Evolutionary conservation across 2,113 vertebrate species (phyloP).

Genomic region (Platycercus adscitus): DNA sequence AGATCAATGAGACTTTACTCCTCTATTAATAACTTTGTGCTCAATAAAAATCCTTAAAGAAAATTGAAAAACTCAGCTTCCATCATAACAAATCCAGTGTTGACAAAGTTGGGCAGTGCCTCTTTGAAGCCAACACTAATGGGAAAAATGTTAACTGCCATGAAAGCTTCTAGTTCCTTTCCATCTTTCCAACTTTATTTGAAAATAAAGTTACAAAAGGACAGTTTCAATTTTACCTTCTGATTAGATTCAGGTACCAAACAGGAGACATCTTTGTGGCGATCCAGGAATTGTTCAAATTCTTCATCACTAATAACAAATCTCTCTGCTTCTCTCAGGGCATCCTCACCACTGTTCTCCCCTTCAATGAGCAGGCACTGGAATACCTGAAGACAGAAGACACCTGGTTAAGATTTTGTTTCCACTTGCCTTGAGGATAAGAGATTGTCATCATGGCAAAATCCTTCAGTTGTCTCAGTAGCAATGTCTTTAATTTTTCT

Average conservation of each 20-base stretch:
- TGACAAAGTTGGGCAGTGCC: not conserved
- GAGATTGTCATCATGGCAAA: not conserved
- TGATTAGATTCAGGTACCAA: conserved; percentile 93
- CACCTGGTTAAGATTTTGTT: not conserved
- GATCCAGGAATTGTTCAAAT: conserved; percentile 85
- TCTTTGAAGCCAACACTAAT: not conserved
- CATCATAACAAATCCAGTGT: not conserved
- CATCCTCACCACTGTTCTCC: conserved; percentile 87
- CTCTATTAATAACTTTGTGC: not conserved
- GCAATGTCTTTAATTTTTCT: not conserved
- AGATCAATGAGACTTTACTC: not conserved
- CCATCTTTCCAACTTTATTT: not conserved
- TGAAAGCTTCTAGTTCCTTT: not conserved
- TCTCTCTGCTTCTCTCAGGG: conserved; percentile 86
- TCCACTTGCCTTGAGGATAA: not conserved
- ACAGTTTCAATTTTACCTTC: conserved; percentile 78
- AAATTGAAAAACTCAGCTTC: not conserved
- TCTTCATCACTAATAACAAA: conserved; percentile 86
- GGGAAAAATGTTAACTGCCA: not conserved
- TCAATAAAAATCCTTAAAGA: not conserved
- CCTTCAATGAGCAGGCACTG: conserved; percentile 94
- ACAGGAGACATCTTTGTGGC: conserved; percentile 82
- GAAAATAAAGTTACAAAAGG: not conserved
- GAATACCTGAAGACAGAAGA: conserved; percentile 81
- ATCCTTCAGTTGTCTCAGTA: not conserved